These are phyloP conservation scores for Desmophyllum pertusum DNA, from an alignment of 92 coral and sea anemone species.

Conservation along the genomic window DNA sequence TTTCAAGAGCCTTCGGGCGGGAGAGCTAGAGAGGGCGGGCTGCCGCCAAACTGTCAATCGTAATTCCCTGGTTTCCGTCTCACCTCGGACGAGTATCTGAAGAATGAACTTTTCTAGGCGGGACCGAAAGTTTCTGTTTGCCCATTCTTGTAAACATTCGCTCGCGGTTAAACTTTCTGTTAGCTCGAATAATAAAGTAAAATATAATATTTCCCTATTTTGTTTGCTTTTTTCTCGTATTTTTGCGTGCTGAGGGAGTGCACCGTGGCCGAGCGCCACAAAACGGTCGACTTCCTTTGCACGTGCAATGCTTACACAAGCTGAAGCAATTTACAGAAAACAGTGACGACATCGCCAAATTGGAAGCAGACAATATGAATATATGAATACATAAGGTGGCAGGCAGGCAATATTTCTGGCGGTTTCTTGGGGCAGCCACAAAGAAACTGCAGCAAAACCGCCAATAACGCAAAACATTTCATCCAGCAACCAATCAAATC, in stretches of 20 bases:
- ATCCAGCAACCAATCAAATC: slow-evolving; percentile 39
- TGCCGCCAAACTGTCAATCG: no score
- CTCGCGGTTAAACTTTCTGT: no score
- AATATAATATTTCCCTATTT: not conserved
- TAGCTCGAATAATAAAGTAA: no score
- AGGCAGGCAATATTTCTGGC: slow-evolving; percentile 12
- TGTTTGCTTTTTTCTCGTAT: no score
- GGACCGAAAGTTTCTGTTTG: no score
- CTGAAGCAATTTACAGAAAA: not conserved
- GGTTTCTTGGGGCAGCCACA: slow-evolving; percentile 22
- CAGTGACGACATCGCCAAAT: slow-evolving; percentile 30
- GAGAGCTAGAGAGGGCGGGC: no score
- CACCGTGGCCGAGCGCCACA: not conserved
- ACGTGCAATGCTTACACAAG: not conserved
- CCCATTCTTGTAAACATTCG: no score
- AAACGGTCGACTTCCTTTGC: slow-evolving; percentile 1
- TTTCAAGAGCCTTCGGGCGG: no score
- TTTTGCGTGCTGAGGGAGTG: no score
- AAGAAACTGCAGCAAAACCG: slow-evolving; percentile 5
- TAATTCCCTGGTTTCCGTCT: no score
- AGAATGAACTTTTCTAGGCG: no score
- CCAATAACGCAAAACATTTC: slow-evolving; percentile 25
- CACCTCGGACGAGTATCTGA: no score
- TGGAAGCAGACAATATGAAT: slow-evolving; percentile 22
- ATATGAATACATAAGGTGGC: slow-evolving; percentile 25